These are phyloP conservation scores for Corapipo altera DNA, from an alignment of 2,113 vertebrate species.

Conservation along the genomic window DNA sequence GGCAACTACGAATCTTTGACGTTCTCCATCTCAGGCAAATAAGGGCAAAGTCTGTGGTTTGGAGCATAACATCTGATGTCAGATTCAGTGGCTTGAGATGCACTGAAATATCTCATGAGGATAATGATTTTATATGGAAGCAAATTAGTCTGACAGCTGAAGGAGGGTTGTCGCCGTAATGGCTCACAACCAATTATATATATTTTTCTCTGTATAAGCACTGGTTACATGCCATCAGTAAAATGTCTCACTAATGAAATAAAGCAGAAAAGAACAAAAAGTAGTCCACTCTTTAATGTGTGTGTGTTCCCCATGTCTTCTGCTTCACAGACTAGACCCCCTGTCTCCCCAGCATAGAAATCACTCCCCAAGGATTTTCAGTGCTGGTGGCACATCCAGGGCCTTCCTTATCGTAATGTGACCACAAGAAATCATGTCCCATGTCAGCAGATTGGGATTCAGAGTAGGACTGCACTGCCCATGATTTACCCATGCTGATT, in stretches of 20 bases:
- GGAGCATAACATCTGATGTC: slow-evolving; percentile 14
- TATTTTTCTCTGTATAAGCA: slow-evolving; percentile 4
- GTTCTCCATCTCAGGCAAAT: neutral
- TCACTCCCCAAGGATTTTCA: neutral
- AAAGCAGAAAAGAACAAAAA: neutral
- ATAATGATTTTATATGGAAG: slow-evolving; percentile 19
- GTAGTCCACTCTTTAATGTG: neutral
- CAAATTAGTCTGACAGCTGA: slow-evolving; percentile 50
- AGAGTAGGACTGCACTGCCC: neutral
- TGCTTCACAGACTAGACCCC: neutral
- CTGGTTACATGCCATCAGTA: neutral
- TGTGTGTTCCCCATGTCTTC: neutral
- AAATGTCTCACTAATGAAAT: neutral
- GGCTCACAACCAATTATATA: slow-evolving; percentile 18
- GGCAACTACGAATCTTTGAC: neutral
- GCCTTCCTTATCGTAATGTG: neutral
- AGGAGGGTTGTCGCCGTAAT: neutral
- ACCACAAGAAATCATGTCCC: neutral
- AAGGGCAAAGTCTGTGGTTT: slow-evolving; percentile 8
- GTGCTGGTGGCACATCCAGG: neutral
- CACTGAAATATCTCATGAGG: slow-evolving; percentile 21
- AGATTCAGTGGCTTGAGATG: slow-evolving; percentile 26
- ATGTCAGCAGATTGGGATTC: neutral
- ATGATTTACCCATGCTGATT: neutral
- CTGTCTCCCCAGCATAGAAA: neutral